Conservation (phyloP, 1,140 invertebrate genomes). For the Mya arenaria region DNA sequence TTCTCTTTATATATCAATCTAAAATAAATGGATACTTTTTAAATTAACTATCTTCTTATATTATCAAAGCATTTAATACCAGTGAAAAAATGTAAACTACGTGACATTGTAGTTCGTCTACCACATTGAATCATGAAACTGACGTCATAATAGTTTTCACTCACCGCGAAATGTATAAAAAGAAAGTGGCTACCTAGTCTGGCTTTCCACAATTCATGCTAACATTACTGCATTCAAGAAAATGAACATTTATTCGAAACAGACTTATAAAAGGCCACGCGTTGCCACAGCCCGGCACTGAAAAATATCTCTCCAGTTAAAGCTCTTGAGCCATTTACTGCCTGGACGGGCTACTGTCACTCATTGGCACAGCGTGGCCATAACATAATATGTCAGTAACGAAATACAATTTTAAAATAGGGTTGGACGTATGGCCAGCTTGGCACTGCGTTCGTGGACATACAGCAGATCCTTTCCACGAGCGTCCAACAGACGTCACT, state of each 20-base stretch:
- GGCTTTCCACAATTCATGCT: no score
- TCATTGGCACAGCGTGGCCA: background rate
- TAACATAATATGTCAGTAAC: background rate
- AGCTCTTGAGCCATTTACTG: background rate
- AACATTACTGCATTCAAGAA: no score
- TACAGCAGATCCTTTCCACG: conserved; percentile 37
- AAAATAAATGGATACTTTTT: no score
- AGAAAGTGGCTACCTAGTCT: no score
- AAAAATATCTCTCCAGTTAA: background rate
- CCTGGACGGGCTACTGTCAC: background rate
- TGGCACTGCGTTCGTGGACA: conserved; percentile 47
- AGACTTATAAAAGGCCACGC: background rate
- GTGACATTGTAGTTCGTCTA: background rate
- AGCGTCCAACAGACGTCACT: conserved; percentile 40
- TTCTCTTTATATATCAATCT: background rate
- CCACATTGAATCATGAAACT: background rate
- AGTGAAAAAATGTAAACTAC: background rate
- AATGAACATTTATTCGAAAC: background rate
- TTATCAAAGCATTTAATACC: background rate
- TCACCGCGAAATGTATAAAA: background rate
- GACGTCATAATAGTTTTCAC: background rate
- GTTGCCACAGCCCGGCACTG: background rate
- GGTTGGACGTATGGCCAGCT: conserved; percentile 49
- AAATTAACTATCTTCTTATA: background rate
- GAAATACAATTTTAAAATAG: background rate